Base-by-base conservation (phyloP, 2,888 invertebrate genomes). In the Silvanus unidentatus region DNA sequence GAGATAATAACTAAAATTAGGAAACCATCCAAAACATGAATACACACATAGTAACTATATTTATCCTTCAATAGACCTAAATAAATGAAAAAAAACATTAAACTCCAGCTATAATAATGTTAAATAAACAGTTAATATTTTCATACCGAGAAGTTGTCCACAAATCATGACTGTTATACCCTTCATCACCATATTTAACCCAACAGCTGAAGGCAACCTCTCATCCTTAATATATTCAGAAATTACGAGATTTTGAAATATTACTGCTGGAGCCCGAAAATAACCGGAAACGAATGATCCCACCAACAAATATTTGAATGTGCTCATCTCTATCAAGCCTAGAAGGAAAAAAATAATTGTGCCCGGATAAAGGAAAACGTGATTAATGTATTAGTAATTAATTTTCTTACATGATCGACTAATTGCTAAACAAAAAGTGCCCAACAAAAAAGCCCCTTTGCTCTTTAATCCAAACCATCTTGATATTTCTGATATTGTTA, bases 151-250 rank as follows among this genome's bases (percentile, higher is more conserved):
- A 5, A 75, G 51, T 54, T 82, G 83, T 1, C 85, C 86, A 1
- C 81, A 62, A 1, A 79, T 78, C 4, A 84, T 79, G 0, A 84
- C 81, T 27, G 82, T 74, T 1, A 85, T 61, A 2, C 84, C 85
- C 73, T 85, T 85, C 1, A 79, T 75, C 39, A 86, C 74, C 86
- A 86, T 86, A 52, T 82, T 84, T 1, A 86, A 71, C 1, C 86
- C 86, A 1, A 86, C 75, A 0, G 84, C 86, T 1, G 84, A 80
- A 0, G 86, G 80, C 0, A 86, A 59, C 53, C 77, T 75, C 9
- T 63, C 58, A 41, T 64, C 63, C 10, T 73, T 71, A 52, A 80
- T 81, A 60, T 82, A 74, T 52, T 83, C 82, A 0, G 85, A 80
- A 39, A 86, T 78, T 1, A 82, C 79, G 34, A 86, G 73, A 62